Percentiles rank a stretch among this genome's conserved stretches.
Evolutionary conservation across 2,888 invertebrate species (phyloP).

Genomic region (Pachydiplax longipennis): DNA sequence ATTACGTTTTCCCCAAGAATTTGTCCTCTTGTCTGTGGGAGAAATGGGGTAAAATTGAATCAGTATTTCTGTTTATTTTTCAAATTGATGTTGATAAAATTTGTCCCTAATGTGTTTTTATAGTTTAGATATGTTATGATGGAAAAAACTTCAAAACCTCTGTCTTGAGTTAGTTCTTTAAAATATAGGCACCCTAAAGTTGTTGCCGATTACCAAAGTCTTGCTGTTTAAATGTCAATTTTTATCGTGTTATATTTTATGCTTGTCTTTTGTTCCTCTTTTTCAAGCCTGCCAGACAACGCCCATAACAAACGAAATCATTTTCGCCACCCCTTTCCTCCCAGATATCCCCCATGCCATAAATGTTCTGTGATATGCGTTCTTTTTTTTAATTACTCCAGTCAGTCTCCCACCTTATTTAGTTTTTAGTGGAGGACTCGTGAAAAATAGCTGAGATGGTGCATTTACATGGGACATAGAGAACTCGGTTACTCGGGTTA

Average conservation of each 20-base stretch:
- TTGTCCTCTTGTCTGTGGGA: background rate
- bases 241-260: background rate
- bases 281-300: background rate
- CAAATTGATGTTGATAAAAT: background rate
- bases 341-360: conserved; percentile 28
- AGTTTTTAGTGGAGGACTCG: conserved; percentile 37
- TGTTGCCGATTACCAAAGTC: conserved; percentile 15
- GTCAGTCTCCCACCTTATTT: conserved; percentile 42
- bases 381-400: conserved; percentile 36
- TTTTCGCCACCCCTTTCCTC: background rate
- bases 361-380: conserved; percentile 45
- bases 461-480: conserved; percentile 37
- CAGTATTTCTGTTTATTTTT: conserved; percentile 12
- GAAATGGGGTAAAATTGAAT: background rate
- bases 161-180: background rate
- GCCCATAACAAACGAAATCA: background rate
- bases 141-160: background rate
- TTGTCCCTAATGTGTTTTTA: background rate
- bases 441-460: conserved; percentile 40
- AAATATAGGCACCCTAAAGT: background rate
- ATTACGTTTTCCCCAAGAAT: background rate
- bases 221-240: background rate
- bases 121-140: background rate
- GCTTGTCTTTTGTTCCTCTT: background rate
- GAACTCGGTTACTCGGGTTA: background rate